A percentile compares a stretch with the other conserved stretches of the same genome.
Conservation (phyloP, 2,888 invertebrate genomes). For the Idaea aversata region DNA sequence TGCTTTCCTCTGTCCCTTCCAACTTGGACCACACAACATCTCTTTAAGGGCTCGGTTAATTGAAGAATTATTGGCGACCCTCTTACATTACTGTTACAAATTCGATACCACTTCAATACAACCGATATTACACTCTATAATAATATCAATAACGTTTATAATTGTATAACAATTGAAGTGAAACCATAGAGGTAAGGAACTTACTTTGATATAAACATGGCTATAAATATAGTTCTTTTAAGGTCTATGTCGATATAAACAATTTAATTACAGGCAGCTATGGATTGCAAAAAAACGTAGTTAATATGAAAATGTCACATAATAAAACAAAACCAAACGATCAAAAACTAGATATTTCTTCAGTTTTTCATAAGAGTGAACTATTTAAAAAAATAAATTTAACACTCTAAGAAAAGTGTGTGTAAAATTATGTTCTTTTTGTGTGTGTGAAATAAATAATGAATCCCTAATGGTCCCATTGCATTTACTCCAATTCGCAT, state of each 20-base stretch:
- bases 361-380: too few relatives aligned
- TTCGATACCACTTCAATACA: slow-evolving; percentile 35
- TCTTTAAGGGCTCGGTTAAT: slow-evolving; percentile 50
- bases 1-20: slow-evolving; percentile 21
- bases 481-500: too few relatives aligned
- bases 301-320: too few relatives aligned
- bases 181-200: slow-evolving; percentile 10
- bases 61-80: slow-evolving; percentile 64
- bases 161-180: slow-evolving; percentile 11
- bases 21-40: slow-evolving; percentile 19
- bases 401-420: too few relatives aligned
- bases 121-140: slow-evolving; percentile 35
- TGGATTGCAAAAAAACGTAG: too few relatives aligned
- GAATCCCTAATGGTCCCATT: too few relatives aligned
- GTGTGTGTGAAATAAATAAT: too few relatives aligned
- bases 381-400: too few relatives aligned
- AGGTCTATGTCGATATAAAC: neutral
- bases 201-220: slow-evolving; percentile 3
- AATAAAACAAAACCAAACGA: too few relatives aligned
- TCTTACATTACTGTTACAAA: slow-evolving; percentile 45
- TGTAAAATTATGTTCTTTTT: too few relatives aligned
- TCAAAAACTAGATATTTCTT: too few relatives aligned
- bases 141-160: slow-evolving; percentile 21
- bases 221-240: neutral
- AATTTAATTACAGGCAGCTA: too few relatives aligned